A percentile compares a stretch with the other conserved stretches of the same genome.
phyloP scores from a whole-genome alignment of 2,113 vertebrate genomes.

The Acanthochromis polyacanthus region DNA sequence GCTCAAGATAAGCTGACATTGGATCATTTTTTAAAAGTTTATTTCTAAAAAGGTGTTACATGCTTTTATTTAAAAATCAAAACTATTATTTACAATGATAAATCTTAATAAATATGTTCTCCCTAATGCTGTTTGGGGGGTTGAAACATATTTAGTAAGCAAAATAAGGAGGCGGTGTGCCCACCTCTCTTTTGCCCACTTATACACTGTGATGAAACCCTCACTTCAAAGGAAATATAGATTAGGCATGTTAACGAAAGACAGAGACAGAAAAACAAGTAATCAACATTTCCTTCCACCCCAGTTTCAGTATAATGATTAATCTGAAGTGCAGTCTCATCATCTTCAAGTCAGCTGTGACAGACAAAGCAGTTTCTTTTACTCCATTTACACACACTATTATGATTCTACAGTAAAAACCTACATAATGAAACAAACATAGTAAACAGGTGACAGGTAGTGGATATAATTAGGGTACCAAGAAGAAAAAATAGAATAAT shows the following conservation, averaged over 20 bases:
- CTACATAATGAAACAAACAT: slow-evolving; percentile 33
- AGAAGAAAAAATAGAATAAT: slow-evolving; percentile 17
- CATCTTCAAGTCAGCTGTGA: slow-evolving; percentile 18
- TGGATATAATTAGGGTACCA: slow-evolving; percentile 36
- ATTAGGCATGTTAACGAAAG: slow-evolving; percentile 58
- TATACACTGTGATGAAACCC: slow-evolving; percentile 39
- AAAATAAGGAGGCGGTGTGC: slow-evolving; percentile 35
- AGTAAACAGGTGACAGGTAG: slow-evolving; percentile 4
- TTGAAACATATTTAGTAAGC: slow-evolving; percentile 62
- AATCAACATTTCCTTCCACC: slow-evolving; percentile 33
- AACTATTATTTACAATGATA: slow-evolving; percentile 81
- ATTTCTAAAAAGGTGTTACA: slow-evolving; percentile 80
- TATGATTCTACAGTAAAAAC: slow-evolving; percentile 31
- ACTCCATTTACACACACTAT: slow-evolving; percentile 1
- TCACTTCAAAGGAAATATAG: slow-evolving; percentile 42
- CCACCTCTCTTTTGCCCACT: slow-evolving; percentile 39
- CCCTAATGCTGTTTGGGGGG: slow-evolving; percentile 52
- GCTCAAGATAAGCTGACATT: neutral
- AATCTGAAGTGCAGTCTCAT: slow-evolving; percentile 28
- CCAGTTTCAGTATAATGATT: slow-evolving; percentile 27
- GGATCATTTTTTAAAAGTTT: slow-evolving; percentile 48
- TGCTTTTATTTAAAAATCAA: slow-evolving; percentile 79
- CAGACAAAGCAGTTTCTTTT: neutral
- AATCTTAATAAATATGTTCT: slow-evolving; percentile 79
- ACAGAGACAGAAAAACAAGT: slow-evolving; percentile 33